Conservation (phyloP, 1,140 invertebrate species). For the Tenebrio molitor region DNA sequence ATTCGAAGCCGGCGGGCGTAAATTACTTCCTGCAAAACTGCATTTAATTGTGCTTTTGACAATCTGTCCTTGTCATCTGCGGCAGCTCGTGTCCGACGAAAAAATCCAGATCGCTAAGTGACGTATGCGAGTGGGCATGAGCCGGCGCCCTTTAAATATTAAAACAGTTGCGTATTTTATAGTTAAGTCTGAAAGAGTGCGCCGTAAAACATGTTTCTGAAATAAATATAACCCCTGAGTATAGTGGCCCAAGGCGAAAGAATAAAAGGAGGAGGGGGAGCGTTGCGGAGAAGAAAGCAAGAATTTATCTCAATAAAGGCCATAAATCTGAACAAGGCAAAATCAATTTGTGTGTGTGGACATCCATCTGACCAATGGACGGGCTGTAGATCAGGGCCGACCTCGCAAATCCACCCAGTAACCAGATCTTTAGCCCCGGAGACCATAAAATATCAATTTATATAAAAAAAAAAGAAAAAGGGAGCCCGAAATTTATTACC, state of each 20-base stretch:
- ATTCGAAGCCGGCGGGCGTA: too few species aligned
- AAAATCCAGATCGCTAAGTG: slow-evolving; percentile 6
- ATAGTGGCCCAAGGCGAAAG: slow-evolving; percentile 48
- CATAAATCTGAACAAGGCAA: slow-evolving; percentile 58
- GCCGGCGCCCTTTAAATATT: slow-evolving; percentile 17
- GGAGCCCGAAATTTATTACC: slow-evolving; percentile 50
- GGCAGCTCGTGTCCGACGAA: too few species aligned
- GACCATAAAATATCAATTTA: slow-evolving; percentile 61
- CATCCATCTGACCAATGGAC: slow-evolving; percentile 52
- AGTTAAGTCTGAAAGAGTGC: slow-evolving; percentile 22
- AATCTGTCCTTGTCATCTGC: too few species aligned
- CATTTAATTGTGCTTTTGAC: too few species aligned
- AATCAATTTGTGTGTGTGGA: slow-evolving; percentile 59
- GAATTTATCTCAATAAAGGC: slow-evolving; percentile 60
- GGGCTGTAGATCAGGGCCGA: slow-evolving; percentile 44
- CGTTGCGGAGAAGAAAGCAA: slow-evolving; percentile 31
- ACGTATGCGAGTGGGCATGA: slow-evolving; percentile 8
- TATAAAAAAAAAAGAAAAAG: slow-evolving; percentile 48
- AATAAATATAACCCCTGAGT: slow-evolving; percentile 57
- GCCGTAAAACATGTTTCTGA: slow-evolving; percentile 45
- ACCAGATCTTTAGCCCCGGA: slow-evolving; percentile 56
- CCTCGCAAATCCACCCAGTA: slow-evolving; percentile 55
- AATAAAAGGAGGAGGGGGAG: slow-evolving; percentile 47
- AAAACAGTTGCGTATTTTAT: slow-evolving; percentile 41
- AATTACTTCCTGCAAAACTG: too few species aligned